These are phyloP conservation scores for Mizuhopecten yessoensis DNA, from an alignment of 1,140 invertebrate genomes.

Conservation along the genomic window DNA sequence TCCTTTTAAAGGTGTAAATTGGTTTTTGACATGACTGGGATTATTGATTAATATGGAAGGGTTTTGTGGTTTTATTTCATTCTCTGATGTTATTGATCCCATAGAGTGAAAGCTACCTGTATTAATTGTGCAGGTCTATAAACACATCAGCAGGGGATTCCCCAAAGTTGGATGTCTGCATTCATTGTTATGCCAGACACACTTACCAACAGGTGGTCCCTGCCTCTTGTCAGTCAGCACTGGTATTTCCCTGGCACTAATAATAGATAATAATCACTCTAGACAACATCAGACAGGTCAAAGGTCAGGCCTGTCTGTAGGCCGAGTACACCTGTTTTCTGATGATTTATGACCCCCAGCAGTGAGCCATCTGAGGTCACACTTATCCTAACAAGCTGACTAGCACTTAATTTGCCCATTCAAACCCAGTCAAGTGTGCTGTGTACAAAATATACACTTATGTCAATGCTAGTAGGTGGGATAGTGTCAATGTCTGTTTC, in stretches of 20 bases:
- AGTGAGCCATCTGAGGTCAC: conserved; percentile 31
- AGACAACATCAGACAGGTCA: conserved; percentile 37
- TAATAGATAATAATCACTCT: conserved; percentile 40
- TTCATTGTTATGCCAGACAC: conserved; percentile 32
- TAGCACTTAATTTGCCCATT: conserved; percentile 38
- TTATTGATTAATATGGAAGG: not conserved
- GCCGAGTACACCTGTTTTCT: conserved; percentile 15
- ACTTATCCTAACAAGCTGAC: conserved; percentile 37
- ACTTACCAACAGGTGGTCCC: conserved; percentile 36
- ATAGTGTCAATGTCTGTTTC: not conserved
- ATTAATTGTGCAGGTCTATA: conserved; percentile 39
- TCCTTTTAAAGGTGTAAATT: not conserved
- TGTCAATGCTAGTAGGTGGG: not conserved
- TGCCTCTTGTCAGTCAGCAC: conserved; percentile 23
- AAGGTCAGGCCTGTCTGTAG: not conserved
- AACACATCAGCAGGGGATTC: conserved; percentile 37
- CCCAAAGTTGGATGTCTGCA: conserved; percentile 37
- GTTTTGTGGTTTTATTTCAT: not conserved
- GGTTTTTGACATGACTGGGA: not conserved
- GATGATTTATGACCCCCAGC: conserved; percentile 31
- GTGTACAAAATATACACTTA: conserved; percentile 39
- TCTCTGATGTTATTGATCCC: not conserved
- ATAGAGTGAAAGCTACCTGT: conserved; percentile 32
- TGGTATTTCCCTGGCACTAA: conserved; percentile 25
- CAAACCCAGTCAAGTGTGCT: conserved; percentile 24